These are phyloP conservation scores for Pseudochaenichthys georgianus DNA, from an alignment of 2,797 vertebrate genomes.

Conservation along the genomic window DNA sequence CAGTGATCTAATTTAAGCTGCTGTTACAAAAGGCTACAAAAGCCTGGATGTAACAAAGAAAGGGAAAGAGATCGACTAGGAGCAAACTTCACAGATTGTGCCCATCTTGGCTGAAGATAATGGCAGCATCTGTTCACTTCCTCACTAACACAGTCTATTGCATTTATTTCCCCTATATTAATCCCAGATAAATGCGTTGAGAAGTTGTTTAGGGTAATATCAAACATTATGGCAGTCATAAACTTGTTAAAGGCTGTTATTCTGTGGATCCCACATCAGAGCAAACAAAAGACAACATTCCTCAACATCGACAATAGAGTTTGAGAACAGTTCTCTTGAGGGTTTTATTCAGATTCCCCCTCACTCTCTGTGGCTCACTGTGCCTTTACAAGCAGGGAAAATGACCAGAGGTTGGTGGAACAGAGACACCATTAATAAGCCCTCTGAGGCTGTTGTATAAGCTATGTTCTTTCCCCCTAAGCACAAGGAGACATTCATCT, in stretches of 20 bases:
- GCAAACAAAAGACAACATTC: slow-evolving; percentile 13
- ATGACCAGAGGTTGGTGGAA: slow-evolving; percentile 41
- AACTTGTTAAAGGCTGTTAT: background rate
- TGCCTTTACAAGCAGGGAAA: slow-evolving; percentile 30
- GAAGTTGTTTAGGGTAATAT: slow-evolving; percentile 13
- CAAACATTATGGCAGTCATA: slow-evolving; percentile 5
- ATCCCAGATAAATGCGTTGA: slow-evolving; percentile 10
- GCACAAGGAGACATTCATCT: slow-evolving; percentile 66
- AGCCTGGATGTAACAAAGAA: slow-evolving; percentile 56
- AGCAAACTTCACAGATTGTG: slow-evolving; percentile 41
- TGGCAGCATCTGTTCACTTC: slow-evolving; percentile 57
- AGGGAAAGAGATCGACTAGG: slow-evolving; percentile 16
- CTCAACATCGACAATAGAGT: slow-evolving; percentile 18
- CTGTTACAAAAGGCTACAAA: slow-evolving; percentile 61
- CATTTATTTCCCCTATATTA: slow-evolving; percentile 14
- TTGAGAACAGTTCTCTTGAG: slow-evolving; percentile 30
- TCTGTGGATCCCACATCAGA: slow-evolving; percentile 4
- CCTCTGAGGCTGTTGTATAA: slow-evolving; percentile 48
- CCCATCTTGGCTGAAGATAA: slow-evolving; percentile 58
- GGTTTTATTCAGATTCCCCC: slow-evolving; percentile 25
- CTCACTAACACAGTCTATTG: background rate
- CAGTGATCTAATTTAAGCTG: slow-evolving; percentile 77
- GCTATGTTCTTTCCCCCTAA: slow-evolving; percentile 52
- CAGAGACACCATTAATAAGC: slow-evolving; percentile 61
- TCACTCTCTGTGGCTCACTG: slow-evolving; percentile 21